phyloP scores from a whole-genome alignment of 1,140 invertebrate species.

The Ephestia elutella region DNA sequence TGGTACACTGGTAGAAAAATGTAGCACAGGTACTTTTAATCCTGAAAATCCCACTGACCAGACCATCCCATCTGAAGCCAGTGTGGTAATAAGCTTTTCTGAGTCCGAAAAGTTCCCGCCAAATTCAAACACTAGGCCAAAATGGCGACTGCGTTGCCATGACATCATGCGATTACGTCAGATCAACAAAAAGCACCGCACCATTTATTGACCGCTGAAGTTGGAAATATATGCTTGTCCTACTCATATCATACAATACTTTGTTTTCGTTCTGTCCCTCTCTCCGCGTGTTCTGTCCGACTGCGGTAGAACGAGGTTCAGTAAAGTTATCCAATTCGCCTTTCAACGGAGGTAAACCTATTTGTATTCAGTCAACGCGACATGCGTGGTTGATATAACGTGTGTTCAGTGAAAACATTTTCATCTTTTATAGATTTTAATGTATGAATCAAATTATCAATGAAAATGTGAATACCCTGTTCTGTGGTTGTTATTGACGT shows the following conservation, averaged over 20 bases:
- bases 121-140: slow-evolving; percentile 17
- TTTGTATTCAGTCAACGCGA: slow-evolving; percentile 21
- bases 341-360: slow-evolving; percentile 14
- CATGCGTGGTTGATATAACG: slow-evolving; percentile 14
- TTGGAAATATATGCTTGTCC: slow-evolving; percentile 17
- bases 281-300: slow-evolving; percentile 11
- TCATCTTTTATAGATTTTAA: slow-evolving; percentile 14
- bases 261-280: slow-evolving; percentile 41
- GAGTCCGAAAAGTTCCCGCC: slow-evolving; percentile 4
- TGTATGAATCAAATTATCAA: slow-evolving; percentile 17
- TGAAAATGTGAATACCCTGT: slow-evolving; percentile 36
- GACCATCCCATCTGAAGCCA: no score
- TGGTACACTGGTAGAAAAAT: no score
- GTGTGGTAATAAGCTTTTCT: no score
- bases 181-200: slow-evolving; percentile 27
- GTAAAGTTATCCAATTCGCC: slow-evolving; percentile 15
- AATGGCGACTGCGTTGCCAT: slow-evolving; percentile 39
- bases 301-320: not conserved
- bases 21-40: no score
- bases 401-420: slow-evolving; percentile 2
- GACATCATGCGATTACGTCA: slow-evolving; percentile 57
- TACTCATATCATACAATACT: slow-evolving; percentile 17
- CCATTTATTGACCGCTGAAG: not conserved
- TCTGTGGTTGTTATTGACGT: not conserved
- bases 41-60: no score